A percentile compares a stretch with the other conserved stretches of the same genome.
Evolutionary conservation across 1,140 invertebrate species (phyloP).

Genomic region (Ptiloglossa arizonensis): DNA sequence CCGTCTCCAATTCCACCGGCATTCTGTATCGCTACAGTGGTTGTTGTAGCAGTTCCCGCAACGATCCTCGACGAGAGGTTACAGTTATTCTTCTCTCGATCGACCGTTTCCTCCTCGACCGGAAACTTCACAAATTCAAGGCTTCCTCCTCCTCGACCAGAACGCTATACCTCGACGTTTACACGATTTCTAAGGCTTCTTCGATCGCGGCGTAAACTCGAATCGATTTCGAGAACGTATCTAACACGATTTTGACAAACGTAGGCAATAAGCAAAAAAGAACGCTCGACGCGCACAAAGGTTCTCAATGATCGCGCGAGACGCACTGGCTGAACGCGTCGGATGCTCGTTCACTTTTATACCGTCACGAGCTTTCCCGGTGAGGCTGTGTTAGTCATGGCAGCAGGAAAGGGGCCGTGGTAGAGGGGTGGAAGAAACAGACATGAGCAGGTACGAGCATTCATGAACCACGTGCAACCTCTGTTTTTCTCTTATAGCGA

Average conservation of each 20-base stretch:
- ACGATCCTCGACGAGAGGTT: neutral
- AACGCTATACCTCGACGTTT: neutral
- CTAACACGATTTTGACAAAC: neutral
- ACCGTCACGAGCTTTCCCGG: slow-evolving; percentile 42
- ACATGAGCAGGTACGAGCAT: slow-evolving; percentile 50
- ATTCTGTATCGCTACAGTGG: slow-evolving; percentile 48
- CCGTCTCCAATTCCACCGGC: slow-evolving; percentile 70
- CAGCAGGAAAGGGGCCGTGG: slow-evolving; percentile 49
- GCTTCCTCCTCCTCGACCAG: neutral
- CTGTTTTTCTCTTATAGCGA: slow-evolving; percentile 56
- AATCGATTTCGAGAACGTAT: neutral
- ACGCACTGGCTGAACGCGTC: slow-evolving; percentile 62
- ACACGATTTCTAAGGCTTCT: slow-evolving; percentile 3
- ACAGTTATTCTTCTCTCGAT: neutral
- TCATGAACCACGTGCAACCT: slow-evolving; percentile 60
- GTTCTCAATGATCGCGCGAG: neutral
- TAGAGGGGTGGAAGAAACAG: slow-evolving; percentile 38
- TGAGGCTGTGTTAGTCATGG: slow-evolving; percentile 35
- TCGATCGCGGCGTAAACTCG: neutral
- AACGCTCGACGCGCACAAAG: neutral
- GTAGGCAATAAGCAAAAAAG: neutral
- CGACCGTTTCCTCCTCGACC: neutral
- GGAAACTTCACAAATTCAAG: neutral
- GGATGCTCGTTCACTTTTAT: slow-evolving; percentile 68
- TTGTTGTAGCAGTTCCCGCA: no score